Conservation (phyloP, 2,888 invertebrate genomes). For the Drosophila paranaensis region DNA sequence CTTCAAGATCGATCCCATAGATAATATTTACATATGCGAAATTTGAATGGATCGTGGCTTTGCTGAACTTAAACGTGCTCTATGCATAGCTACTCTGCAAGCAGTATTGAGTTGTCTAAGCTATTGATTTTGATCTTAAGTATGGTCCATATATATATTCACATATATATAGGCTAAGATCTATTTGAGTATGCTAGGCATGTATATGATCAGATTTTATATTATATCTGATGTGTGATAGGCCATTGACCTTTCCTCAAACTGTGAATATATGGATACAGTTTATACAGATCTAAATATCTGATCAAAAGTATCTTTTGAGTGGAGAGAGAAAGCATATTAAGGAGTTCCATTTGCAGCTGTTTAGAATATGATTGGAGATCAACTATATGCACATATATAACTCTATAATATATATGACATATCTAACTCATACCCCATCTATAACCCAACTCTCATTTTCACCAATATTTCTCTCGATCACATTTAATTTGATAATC, state of each 20-base stretch:
- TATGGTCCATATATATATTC: too few relatives aligned
- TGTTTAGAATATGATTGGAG: neutral
- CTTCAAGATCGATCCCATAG: neutral
- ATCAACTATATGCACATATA: neutral
- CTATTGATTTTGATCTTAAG: neutral
- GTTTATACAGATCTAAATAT: neutral
- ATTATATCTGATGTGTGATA: neutral
- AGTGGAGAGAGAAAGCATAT: neutral
- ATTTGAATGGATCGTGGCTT: neutral
- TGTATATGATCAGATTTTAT: neutral
- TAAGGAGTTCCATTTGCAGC: neutral
- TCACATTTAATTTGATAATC: neutral
- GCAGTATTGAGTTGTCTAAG: neutral
- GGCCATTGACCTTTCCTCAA: neutral
- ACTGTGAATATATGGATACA: neutral
- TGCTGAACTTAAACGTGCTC: neutral
- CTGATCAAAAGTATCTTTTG: neutral
- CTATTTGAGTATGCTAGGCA: neutral
- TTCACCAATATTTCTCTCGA: neutral
- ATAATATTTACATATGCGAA: slow-evolving; percentile 9
- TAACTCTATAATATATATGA: neutral
- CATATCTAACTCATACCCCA: neutral
- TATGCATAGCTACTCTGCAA: neutral
- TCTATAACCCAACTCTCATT: neutral
- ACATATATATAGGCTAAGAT: neutral